phyloP scores from a whole-genome alignment of 2,888 invertebrate genomes.

The Boloria selene region DNA sequence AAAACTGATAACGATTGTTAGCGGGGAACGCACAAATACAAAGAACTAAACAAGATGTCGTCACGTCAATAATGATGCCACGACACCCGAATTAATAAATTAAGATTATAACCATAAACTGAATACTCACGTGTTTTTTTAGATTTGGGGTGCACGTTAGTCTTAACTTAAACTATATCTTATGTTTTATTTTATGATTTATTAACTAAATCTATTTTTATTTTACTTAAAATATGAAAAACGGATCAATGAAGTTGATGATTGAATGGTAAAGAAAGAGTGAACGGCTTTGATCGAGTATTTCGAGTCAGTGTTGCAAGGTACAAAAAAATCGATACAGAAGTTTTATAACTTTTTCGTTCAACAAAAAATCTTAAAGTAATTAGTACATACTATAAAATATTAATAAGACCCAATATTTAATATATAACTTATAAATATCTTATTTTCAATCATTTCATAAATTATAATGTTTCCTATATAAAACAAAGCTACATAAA shows the following conservation, averaged over 20 bases:
- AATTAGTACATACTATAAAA: neutral
- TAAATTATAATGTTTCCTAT: no score
- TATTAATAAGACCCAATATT: neutral
- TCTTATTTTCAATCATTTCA: neutral
- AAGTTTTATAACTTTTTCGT: neutral
- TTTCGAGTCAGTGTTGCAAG: conserved; percentile 38
- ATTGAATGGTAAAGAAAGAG: conserved; percentile 48
- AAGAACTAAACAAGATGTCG: conserved; percentile 80
- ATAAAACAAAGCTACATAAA: no score
- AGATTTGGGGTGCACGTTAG: conserved; percentile 28
- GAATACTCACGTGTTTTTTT: conserved; percentile 61
- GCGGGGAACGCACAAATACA: conserved; percentile 65
- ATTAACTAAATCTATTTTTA: conserved; percentile 53
- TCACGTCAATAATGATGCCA: conserved; percentile 69
- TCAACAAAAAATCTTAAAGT: neutral
- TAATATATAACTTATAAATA: neutral
- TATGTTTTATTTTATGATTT: conserved; percentile 50
- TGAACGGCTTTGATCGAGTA: conserved; percentile 52
- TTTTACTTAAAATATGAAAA: conserved; percentile 60
- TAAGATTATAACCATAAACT: conserved; percentile 39
- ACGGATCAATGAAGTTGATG: conserved; percentile 62
- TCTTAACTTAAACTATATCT: conserved; percentile 31
- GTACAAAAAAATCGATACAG: neutral
- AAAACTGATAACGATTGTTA: conserved; percentile 21
- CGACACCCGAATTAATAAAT: conserved; percentile 57